Evolutionary conservation across 2,888 invertebrate species (phyloP).

Genomic region (Noctua janthe): DNA sequence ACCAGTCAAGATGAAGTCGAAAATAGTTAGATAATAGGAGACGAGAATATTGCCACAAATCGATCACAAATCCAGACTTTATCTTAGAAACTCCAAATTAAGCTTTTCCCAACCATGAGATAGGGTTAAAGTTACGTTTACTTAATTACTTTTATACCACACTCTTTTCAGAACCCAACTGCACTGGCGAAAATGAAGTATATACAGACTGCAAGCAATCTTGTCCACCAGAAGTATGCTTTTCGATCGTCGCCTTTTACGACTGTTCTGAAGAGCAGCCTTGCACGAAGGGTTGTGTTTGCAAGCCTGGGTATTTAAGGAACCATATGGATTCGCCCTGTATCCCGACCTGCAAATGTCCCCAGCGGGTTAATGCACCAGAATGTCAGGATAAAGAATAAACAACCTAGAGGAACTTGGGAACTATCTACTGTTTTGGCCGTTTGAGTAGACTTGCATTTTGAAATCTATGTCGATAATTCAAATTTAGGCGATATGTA

Average conservation of each 20-base stretch:
- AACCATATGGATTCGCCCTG: slow-evolving; percentile 45
- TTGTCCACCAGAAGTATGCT: slow-evolving; percentile 70
- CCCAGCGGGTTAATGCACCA: slow-evolving; percentile 30
- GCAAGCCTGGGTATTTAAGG: slow-evolving; percentile 64
- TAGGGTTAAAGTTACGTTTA: not conserved
- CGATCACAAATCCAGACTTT: not conserved
- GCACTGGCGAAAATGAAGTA: slow-evolving; percentile 62
- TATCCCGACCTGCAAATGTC: slow-evolving; percentile 54
- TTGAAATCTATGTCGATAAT: not conserved
- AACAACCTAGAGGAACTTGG: not conserved
- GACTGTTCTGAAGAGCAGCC: slow-evolving; percentile 50
- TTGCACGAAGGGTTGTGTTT: slow-evolving; percentile 64
- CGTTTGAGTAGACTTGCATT: not conserved
- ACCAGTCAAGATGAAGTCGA: not conserved
- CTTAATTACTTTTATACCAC: not conserved
- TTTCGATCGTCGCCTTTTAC: slow-evolving; percentile 58
- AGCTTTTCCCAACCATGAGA: not conserved
- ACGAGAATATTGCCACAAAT: not conserved
- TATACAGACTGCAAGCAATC: slow-evolving; percentile 59
- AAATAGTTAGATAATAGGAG: not conserved
- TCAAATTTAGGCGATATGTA: not conserved
- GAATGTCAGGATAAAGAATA: slow-evolving; percentile 45
- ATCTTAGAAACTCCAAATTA: not conserved
- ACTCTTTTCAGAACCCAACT: slow-evolving; percentile 20
- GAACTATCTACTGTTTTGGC: not conserved